Base-by-base conservation (phyloP, 2,888 invertebrate genomes). In the Drosophila paramelanica region DNA sequence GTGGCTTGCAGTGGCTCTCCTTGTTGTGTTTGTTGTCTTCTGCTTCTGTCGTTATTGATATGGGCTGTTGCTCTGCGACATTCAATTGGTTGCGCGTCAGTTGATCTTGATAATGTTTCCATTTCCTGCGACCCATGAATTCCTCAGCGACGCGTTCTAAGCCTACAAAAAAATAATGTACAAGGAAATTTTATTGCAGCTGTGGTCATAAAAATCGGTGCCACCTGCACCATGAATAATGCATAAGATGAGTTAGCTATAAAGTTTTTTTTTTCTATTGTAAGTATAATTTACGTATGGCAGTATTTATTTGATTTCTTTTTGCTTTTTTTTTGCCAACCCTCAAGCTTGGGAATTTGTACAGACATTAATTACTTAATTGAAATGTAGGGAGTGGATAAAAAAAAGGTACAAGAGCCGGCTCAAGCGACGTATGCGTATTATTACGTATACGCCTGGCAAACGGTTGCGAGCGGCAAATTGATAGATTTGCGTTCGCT, bases 51-150 rank as follows among this genome's bases (percentile, higher is more conserved):
- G 73, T 47, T 81, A 85, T 82, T 66, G 85, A 73, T 79, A 81
- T 88, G 68, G 88, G 84, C 88, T 88, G 82, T 82, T 84, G 86
- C 86, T 89, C 87, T 66, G 79, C 81, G 79, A 88, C 83, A 81
- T 87, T 89, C 77, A 83, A 81, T 81, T 92, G 93, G 93, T 93
- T 93, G 92, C 93, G 92, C 92, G 93, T 93, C 93, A 94, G 93
- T 89, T 94, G 93, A 94, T 97, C 96, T 95, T 97, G 97, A 93
- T 96, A 97, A 94, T 96, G 95, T 95, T 96, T 96, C 97, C 97
- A 97, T 97, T 96, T 97, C 96, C 97, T 96, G 94, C 96, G 96
- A 95, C 97, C 97, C 97, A 97, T 97, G 95, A 97, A 96, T 96
- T 97, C 97, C 95, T 97, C 97, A 95, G 97, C 97, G 94, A 97